Evolutionary conservation across 2,797 vertebrate genomes (phyloP).

Genomic region (Periophthalmus magnuspinnatus): DNA sequence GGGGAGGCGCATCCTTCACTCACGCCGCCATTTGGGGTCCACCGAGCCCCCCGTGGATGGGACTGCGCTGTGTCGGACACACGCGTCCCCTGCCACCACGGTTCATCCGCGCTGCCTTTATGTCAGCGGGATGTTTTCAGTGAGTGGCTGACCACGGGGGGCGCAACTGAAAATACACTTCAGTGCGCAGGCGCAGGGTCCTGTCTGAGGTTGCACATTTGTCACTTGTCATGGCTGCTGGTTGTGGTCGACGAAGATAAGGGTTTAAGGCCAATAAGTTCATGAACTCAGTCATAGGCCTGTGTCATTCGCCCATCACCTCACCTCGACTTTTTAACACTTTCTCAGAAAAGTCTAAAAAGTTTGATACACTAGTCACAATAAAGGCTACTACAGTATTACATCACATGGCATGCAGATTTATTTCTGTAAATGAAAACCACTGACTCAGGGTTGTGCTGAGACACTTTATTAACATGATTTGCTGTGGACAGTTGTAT

Average conservation of each 20-base stretch:
- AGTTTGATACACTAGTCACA: neutral
- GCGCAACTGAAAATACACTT: slow-evolving; percentile 33
- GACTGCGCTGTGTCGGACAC: slow-evolving; percentile 9
- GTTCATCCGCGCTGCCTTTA: slow-evolving; percentile 15
- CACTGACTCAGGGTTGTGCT: neutral
- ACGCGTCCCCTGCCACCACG: slow-evolving; percentile 17
- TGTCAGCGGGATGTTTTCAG: slow-evolving; percentile 27
- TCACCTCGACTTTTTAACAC: neutral
- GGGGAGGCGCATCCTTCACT: slow-evolving; percentile 90
- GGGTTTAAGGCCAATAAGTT: neutral
- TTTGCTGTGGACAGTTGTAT: slow-evolving; percentile 19
- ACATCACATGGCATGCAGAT: neutral
- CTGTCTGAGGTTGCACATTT: neutral
- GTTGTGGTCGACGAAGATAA: neutral
- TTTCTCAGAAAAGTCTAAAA: neutral
- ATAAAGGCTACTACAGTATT: neutral
- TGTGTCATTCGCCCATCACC: neutral
- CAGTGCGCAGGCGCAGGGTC: neutral
- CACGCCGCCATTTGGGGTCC: slow-evolving; percentile 67
- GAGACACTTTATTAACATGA: slow-evolving; percentile 45
- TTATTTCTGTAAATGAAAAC: neutral
- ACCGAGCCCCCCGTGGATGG: slow-evolving; percentile 13
- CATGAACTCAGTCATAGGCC: neutral
- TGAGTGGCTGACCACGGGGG: slow-evolving; percentile 47
- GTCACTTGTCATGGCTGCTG: slow-evolving; percentile 1